Conservation (phyloP, 2,113 vertebrate species). For the Tachycineta bicolor region DNA sequence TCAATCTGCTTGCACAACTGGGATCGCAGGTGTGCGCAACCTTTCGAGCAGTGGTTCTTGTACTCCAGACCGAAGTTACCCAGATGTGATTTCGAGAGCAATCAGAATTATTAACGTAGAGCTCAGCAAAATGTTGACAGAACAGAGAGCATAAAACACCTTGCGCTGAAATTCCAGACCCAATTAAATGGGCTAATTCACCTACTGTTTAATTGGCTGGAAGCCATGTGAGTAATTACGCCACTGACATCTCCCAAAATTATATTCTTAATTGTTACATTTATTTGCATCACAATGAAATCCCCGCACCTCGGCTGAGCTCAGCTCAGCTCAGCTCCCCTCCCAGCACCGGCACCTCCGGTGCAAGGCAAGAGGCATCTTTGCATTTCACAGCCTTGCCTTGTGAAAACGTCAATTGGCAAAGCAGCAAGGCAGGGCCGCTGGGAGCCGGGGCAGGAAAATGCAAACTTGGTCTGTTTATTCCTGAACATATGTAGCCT, state of each 20-base stretch:
- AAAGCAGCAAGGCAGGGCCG: constrained; percentile 43
- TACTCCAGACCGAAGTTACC: constrained; percentile 35
- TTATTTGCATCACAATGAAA: constrained; percentile 79
- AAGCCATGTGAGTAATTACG: constrained; percentile 77
- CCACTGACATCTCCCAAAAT: constrained; percentile 76
- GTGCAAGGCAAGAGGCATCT: neutral
- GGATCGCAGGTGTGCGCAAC: constrained; percentile 39
- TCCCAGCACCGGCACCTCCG: neutral
- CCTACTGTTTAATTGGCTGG: constrained; percentile 77
- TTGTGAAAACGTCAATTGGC: constrained; percentile 48
- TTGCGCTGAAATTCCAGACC: constrained; percentile 64
- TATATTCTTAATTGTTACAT: constrained; percentile 81
- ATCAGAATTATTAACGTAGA: constrained; percentile 61
- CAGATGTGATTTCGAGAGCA: constrained; percentile 53
- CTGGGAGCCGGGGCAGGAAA: constrained; percentile 55
- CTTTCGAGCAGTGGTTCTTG: constrained; percentile 38
- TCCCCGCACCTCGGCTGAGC: constrained; percentile 28
- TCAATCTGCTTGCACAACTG: constrained; percentile 47
- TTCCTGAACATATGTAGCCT: constrained; percentile 44
- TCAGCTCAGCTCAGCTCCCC: neutral
- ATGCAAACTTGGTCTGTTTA: constrained; percentile 45
- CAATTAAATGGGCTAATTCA: constrained; percentile 76
- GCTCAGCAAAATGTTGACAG: constrained; percentile 66
- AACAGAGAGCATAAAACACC: constrained; percentile 67
- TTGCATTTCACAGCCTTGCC: constrained; percentile 45